A percentile compares a stretch with the other conserved stretches of the same genome.
Conservation (phyloP, 1,140 invertebrate genomes). For the Zaprionus africanus region DNA sequence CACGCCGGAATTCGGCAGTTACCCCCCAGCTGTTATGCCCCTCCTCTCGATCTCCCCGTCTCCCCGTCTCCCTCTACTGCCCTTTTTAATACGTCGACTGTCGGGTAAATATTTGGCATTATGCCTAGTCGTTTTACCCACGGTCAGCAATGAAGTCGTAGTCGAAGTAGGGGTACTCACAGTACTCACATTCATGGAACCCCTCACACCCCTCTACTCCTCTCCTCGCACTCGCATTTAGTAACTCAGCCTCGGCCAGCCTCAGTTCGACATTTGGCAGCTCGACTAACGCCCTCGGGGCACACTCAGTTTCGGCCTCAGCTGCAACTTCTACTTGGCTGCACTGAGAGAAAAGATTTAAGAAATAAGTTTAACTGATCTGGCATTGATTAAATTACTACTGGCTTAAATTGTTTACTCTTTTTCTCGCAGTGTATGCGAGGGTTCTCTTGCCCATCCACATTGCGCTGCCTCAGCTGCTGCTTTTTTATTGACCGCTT, state of each 20-base stretch:
- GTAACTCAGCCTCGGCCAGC: conserved; percentile 6
- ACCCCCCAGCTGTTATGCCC: neutral
- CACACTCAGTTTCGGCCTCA: conserved; percentile 11
- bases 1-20: conserved; percentile 35
- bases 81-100: conserved; percentile 40
- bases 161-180: neutral
- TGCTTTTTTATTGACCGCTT: conserved; percentile 56
- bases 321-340: conserved; percentile 36
- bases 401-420: neutral
- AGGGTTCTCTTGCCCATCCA: conserved; percentile 33
- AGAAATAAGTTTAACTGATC: neutral
- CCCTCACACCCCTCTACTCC: neutral
- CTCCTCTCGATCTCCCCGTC: neutral
- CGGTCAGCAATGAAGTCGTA: conserved; percentile 56
- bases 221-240: neutral
- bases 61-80: neutral
- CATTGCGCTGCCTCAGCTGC: neutral
- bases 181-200: neutral
- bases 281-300: conserved; percentile 49
- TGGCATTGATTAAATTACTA: neutral
- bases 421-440: neutral
- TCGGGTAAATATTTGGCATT: conserved; percentile 73
- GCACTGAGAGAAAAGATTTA: neutral
- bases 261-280: conserved; percentile 39
- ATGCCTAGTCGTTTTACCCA: conserved; percentile 36